Percentiles rank a stretch among this genome's conserved stretches.
Conservation (phyloP, 2,797 vertebrate genomes). For the Rhynchonycteris naso region DNA sequence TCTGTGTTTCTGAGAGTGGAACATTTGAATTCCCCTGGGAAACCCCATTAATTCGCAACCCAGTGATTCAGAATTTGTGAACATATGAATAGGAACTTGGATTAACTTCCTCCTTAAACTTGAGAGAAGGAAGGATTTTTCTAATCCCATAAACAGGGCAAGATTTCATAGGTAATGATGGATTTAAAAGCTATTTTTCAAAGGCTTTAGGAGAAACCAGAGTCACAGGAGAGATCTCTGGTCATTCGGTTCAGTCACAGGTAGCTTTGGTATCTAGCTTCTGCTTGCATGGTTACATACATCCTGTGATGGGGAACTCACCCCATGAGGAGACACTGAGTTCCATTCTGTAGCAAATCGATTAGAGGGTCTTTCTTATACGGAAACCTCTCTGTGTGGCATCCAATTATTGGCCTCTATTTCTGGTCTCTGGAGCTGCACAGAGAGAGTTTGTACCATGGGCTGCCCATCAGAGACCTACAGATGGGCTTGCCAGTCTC, state of each 20-base stretch:
- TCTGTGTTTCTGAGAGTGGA: not conserved
- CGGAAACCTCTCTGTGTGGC: not conserved
- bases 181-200: constrained; percentile 52
- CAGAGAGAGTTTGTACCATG: not conserved
- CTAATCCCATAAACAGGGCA: constrained; percentile 37
- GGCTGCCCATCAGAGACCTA: not conserved
- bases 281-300: not conserved
- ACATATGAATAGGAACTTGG: not conserved
- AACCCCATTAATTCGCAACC: constrained; percentile 38
- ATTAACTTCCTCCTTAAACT: constrained; percentile 51
- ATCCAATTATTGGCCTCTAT: not conserved
- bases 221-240: not conserved
- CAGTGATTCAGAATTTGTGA: constrained; percentile 48
- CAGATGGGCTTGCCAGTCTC: not conserved
- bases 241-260: not conserved
- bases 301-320: not conserved
- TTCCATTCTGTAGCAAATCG: not conserved
- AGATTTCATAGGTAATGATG: not conserved
- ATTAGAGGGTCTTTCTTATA: not conserved
- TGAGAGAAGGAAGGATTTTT: constrained; percentile 1
- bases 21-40: constrained; percentile 53
- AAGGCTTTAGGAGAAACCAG: constrained; percentile 37
- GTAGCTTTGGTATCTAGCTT: not conserved
- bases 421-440: not conserved
- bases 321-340: not conserved